Conservation (phyloP, 92 coral and sea anemone species). For the Heliopora coerulea region DNA sequence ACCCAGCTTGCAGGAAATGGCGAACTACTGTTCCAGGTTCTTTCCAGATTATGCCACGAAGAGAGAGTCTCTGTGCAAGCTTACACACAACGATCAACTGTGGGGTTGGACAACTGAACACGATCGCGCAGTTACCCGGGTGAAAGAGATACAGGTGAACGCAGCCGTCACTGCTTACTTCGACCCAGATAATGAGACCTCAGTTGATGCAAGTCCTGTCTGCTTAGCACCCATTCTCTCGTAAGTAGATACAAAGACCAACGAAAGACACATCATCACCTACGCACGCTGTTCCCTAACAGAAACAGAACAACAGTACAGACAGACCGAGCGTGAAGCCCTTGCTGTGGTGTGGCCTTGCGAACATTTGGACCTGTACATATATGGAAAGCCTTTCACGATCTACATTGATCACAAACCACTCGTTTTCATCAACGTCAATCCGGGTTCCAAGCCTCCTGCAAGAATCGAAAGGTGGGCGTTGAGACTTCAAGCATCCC, state of each 20-base stretch:
- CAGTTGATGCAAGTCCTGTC: not conserved
- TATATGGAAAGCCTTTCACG: too few species aligned
- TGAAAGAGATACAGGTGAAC: conserved; percentile 4
- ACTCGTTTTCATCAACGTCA: conserved; percentile 21
- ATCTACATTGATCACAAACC: too few species aligned
- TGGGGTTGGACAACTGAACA: conserved; percentile 24
- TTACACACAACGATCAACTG: not conserved
- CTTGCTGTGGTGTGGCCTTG: too few species aligned
- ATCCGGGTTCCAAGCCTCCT: conserved; percentile 48
- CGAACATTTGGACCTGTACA: too few species aligned
- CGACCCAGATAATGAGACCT: conserved; percentile 25
- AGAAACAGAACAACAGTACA: too few species aligned
- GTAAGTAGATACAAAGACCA: too few species aligned
- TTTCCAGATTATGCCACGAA: conserved; percentile 33
- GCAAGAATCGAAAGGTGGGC: conserved; percentile 54
- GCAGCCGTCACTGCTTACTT: conserved; percentile 21
- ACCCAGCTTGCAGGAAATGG: conserved; percentile 34
- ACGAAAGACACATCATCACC: too few species aligned
- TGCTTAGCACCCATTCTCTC: conserved; percentile 12
- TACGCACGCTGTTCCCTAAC: too few species aligned
- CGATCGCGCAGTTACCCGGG: conserved; percentile 6
- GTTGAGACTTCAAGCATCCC: conserved; percentile 49
- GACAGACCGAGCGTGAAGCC: too few species aligned
- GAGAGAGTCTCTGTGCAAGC: conserved; percentile 22
- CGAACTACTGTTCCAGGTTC: conserved; percentile 43